phyloP scores from a whole-genome alignment of 2,888 invertebrate genomes.

The Agriopis marginaria region DNA sequence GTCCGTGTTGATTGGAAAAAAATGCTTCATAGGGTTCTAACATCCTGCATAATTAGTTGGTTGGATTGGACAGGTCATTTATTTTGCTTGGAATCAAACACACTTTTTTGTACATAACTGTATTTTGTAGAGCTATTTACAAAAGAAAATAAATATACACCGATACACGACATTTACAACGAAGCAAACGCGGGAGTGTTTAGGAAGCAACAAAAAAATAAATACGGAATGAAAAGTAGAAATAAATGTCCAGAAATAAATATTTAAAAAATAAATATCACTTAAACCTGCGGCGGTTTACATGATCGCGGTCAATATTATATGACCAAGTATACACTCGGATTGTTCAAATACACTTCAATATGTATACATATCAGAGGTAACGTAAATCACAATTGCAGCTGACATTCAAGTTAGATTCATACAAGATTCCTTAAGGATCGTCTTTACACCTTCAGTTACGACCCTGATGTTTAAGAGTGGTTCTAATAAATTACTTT shows the following conservation, averaged over 20 bases:
- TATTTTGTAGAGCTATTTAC: slow-evolving; percentile 76
- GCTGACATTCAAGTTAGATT: slow-evolving; percentile 71
- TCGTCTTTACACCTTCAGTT: slow-evolving; percentile 51
- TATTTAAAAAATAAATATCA: slow-evolving; percentile 56
- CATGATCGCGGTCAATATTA: slow-evolving; percentile 45
- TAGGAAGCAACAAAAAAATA: slow-evolving; percentile 51
- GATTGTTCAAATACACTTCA: slow-evolving; percentile 23
- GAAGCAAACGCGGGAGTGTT: slow-evolving; percentile 64
- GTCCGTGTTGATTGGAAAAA: too few species aligned
- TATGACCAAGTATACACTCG: slow-evolving; percentile 42
- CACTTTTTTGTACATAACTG: slow-evolving; percentile 44
- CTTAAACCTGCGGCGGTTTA: slow-evolving; percentile 45
- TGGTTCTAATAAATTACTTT: slow-evolving; percentile 52
- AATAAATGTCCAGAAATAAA: slow-evolving; percentile 51
- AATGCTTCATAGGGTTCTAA: too few species aligned
- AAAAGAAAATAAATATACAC: slow-evolving; percentile 77
- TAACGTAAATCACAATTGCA: slow-evolving; percentile 36
- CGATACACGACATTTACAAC: slow-evolving; percentile 65
- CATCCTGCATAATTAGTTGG: too few species aligned
- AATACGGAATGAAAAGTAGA: slow-evolving; percentile 66
- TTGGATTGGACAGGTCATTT: slow-evolving; percentile 11
- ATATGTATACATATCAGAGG: slow-evolving; percentile 22
- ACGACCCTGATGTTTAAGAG: slow-evolving; percentile 50
- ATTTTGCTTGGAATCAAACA: slow-evolving; percentile 38
- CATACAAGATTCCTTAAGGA: slow-evolving; percentile 76